Conservation (phyloP, 2,888 invertebrate genomes). For the Capitulum mitella region DNA sequence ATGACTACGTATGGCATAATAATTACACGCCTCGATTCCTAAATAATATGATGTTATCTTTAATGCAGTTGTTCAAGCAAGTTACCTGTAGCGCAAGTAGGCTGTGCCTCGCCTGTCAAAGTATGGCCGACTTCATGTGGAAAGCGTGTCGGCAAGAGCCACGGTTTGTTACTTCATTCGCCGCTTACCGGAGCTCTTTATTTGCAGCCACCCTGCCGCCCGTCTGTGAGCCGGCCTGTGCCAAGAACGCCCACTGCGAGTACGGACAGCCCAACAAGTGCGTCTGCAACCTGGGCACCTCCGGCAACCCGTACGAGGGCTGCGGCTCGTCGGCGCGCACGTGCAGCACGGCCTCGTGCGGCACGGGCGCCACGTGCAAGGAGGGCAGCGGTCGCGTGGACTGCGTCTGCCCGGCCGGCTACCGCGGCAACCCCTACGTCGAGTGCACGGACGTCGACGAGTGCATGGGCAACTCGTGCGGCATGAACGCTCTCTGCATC, state of each 20-base stretch:
- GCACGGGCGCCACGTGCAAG: slow-evolving; percentile 68
- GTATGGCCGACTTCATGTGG: too few relatives aligned
- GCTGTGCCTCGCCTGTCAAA: too few relatives aligned
- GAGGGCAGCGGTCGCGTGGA: slow-evolving; percentile 63
- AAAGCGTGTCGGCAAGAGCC: too few relatives aligned
- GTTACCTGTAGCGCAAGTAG: too few relatives aligned
- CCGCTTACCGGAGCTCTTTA: slow-evolving; percentile 30
- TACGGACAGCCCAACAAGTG: slow-evolving; percentile 57
- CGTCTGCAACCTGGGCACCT: slow-evolving; percentile 72
- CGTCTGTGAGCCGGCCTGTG: slow-evolving; percentile 69
- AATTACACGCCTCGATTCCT: too few relatives aligned
- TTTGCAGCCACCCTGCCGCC: slow-evolving; percentile 66
- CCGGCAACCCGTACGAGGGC: slow-evolving; percentile 78
- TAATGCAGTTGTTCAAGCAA: too few relatives aligned
- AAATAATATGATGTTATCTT: too few relatives aligned
- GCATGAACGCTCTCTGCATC: slow-evolving; percentile 71
- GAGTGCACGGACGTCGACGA: slow-evolving; percentile 52
- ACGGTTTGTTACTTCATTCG: too few relatives aligned
- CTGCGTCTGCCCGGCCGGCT: slow-evolving; percentile 75
- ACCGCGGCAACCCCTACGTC: slow-evolving; percentile 77
- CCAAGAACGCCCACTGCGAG: slow-evolving; percentile 76
- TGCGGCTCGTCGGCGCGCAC: slow-evolving; percentile 61
- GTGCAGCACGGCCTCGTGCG: slow-evolving; percentile 66
- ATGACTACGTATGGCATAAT: too few relatives aligned
- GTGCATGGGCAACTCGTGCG: slow-evolving; percentile 45